A percentile compares a stretch with the other conserved stretches of the same genome.
Conservation (phyloP, 1,140 invertebrate species). For the Oedothorax gibbosus region DNA sequence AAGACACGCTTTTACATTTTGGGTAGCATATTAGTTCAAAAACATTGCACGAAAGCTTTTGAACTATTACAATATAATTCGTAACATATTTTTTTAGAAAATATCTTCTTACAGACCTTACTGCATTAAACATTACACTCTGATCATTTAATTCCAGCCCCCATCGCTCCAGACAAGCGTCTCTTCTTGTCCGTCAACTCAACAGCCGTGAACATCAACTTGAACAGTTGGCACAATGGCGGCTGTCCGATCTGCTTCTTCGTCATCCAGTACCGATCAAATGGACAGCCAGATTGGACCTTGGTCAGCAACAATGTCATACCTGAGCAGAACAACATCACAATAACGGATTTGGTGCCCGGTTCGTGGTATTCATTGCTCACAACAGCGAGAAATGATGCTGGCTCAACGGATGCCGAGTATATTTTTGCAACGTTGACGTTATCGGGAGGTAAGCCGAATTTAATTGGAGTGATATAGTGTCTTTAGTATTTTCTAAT, state of each 20-base stretch:
- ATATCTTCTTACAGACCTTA: no score
- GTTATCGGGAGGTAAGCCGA: conserved; percentile 70
- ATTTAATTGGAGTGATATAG: no score
- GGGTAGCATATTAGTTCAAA: no score
- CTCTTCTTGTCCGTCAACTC: conserved; percentile 66
- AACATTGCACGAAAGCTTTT: no score
- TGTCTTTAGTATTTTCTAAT: no score
- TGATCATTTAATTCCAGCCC: conserved; percentile 59
- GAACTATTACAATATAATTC: no score
- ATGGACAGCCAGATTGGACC: conserved; percentile 72
- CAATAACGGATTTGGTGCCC: conserved; percentile 78
- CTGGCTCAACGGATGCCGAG: conserved; percentile 84
- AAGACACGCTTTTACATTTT: no score
- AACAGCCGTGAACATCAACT: conserved; percentile 69
- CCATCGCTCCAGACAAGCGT: conserved; percentile 61
- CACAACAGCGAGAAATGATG: conserved; percentile 91
- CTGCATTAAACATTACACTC: not conserved
- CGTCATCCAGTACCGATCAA: conserved; percentile 69
- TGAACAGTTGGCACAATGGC: conserved; percentile 72
- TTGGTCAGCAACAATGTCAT: conserved; percentile 93
- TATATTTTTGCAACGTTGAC: conserved; percentile 81
- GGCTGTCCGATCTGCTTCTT: conserved; percentile 73
- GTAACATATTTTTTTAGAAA: no score
- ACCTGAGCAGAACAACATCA: conserved; percentile 55
- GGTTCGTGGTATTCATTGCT: conserved; percentile 86